A percentile compares a stretch with the other conserved stretches of the same genome.
phyloP scores from a whole-genome alignment of 2,888 invertebrate genomes.

The Reticulitermes lucifugus region DNA sequence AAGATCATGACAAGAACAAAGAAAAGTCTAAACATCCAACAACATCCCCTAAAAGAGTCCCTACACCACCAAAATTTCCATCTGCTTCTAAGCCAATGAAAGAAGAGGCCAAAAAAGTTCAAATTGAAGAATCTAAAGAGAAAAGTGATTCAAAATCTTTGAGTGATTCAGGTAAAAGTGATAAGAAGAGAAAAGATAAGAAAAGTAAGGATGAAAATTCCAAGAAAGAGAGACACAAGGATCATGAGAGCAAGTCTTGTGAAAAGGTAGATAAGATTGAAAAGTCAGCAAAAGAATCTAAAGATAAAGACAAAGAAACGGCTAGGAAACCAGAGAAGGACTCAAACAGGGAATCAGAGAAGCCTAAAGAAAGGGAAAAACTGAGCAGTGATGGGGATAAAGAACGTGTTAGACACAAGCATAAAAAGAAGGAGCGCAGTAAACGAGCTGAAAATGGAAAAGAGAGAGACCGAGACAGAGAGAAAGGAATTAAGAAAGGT shows the following conservation, averaged over 20 bases:
- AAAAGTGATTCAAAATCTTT: slow-evolving; percentile 47
- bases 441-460: slow-evolving; percentile 60
- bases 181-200: slow-evolving; percentile 57
- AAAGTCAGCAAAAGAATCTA: slow-evolving; percentile 61
- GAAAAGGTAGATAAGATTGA: slow-evolving; percentile 59
- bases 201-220: slow-evolving; percentile 56
- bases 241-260: slow-evolving; percentile 69
- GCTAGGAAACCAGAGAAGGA: slow-evolving; percentile 64
- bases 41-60: slow-evolving; percentile 59
- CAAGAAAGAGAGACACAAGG: slow-evolving; percentile 73
- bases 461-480: slow-evolving; percentile 60
- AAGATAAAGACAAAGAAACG: slow-evolving; percentile 64
- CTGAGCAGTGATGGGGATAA: slow-evolving; percentile 55
- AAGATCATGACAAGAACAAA: slow-evolving; percentile 67
- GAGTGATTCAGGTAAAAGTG: slow-evolving; percentile 50
- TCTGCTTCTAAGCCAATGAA: slow-evolving; percentile 58
- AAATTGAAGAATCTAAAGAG: slow-evolving; percentile 43
- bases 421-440: slow-evolving; percentile 59
- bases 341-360: slow-evolving; percentile 66
- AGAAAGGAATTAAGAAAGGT: slow-evolving; percentile 50
- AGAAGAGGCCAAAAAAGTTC: slow-evolving; percentile 61
- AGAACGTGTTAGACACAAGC: slow-evolving; percentile 60
- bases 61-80: slow-evolving; percentile 56
- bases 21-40: slow-evolving; percentile 60
- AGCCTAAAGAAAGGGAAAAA: slow-evolving; percentile 62